Percentiles rank a stretch among this genome's conserved stretches.
Evolutionary conservation across 2,888 invertebrate genomes (phyloP).

Genomic region (Dioctria rufipes): DNA sequence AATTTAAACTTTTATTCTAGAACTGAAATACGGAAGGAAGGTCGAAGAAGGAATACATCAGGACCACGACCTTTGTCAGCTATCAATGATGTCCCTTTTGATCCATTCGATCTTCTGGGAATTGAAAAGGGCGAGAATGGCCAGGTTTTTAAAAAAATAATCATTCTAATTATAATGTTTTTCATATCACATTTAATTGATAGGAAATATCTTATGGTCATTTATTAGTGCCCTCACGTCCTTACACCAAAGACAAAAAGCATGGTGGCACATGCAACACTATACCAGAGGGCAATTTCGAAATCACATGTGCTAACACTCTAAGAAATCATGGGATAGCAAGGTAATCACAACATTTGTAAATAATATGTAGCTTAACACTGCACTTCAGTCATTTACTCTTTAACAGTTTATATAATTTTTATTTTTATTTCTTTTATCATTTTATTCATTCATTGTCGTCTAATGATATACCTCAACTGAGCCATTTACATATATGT

Average conservation of each 20-base stretch:
- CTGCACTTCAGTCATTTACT: slow-evolving; percentile 52
- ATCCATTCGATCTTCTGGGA: slow-evolving; percentile 89
- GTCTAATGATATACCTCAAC: slow-evolving; percentile 27
- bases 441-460: slow-evolving; percentile 45
- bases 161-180: neutral
- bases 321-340: slow-evolving; percentile 74
- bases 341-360: slow-evolving; percentile 70
- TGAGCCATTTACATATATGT: neutral
- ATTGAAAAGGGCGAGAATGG: slow-evolving; percentile 86
- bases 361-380: neutral
- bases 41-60: slow-evolving; percentile 85
- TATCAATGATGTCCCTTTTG: slow-evolving; percentile 84
- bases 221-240: slow-evolving; percentile 83
- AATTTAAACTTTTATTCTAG: slow-evolving; percentile 65
- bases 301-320: slow-evolving; percentile 70
- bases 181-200: slow-evolving; percentile 57
- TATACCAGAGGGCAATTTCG: slow-evolving; percentile 68
- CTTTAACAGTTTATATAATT: slow-evolving; percentile 49
- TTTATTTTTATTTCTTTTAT: slow-evolving; percentile 53
- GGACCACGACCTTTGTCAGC: slow-evolving; percentile 87
- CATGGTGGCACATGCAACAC: slow-evolving; percentile 66
- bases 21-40: slow-evolving; percentile 81
- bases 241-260: slow-evolving; percentile 70
- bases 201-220: slow-evolving; percentile 92
- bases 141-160: slow-evolving; percentile 76